Conservation (phyloP, 2,888 invertebrate species). For the Gryllus longicercus region DNA sequence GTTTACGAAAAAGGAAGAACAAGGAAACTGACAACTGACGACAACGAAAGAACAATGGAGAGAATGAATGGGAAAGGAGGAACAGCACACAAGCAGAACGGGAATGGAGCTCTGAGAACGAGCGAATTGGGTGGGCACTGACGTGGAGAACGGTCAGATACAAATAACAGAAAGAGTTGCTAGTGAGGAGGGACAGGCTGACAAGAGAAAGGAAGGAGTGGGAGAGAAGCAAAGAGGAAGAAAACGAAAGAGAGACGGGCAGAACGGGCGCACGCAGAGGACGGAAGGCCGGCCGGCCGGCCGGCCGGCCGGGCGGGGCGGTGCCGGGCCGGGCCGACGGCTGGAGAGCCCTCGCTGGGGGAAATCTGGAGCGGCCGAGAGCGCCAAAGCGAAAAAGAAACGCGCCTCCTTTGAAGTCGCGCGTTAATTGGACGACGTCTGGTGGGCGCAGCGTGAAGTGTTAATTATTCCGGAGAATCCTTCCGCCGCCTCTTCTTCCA, state of each 20-base stretch:
- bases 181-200: no score
- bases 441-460: neutral
- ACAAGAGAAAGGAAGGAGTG: no score
- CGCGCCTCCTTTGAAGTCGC: neutral
- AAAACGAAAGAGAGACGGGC: no score
- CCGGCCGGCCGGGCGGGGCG: no score
- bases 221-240: neutral
- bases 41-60: neutral
- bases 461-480: slow-evolving; percentile 8
- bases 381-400: neutral
- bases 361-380: neutral
- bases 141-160: neutral
- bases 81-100: neutral
- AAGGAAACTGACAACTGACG: neutral
- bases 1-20: neutral
- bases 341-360: no score
- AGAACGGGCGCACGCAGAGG: no score
- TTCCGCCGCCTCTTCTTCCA: neutral
- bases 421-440: neutral
- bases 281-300: no score
- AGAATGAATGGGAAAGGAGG: neutral
- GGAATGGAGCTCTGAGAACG: neutral
- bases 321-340: no score
- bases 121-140: neutral
- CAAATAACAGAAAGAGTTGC: neutral